Conservation (phyloP, 1,140 invertebrate species). For the Panagrolaimus sp. region DNA sequence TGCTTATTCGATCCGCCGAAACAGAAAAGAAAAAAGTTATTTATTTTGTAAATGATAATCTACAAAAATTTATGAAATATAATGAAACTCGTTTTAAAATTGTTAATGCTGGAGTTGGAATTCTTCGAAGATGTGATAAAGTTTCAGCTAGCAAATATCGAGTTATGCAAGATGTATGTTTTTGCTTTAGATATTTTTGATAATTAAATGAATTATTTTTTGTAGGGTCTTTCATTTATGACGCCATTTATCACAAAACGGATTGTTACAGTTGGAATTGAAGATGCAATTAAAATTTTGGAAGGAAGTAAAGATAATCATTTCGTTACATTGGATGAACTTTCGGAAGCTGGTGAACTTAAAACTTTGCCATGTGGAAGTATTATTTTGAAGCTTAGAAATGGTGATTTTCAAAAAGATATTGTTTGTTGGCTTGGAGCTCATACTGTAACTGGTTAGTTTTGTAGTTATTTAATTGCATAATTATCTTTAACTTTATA, state of each 20-base stretch:
- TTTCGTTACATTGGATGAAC: conserved; percentile 27
- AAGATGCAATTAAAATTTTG: conserved; percentile 26
- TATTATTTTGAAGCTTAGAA: conserved; percentile 21
- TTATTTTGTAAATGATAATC: conserved; percentile 51
- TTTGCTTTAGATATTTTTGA: conserved; percentile 10
- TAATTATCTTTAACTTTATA: no score
- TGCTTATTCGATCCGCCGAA: conserved; percentile 38
- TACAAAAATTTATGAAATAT: conserved; percentile 45
- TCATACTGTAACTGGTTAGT: conserved; percentile 23
- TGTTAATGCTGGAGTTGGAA: conserved; percentile 29
- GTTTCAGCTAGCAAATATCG: conserved; percentile 32
- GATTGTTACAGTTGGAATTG: conserved; percentile 22
- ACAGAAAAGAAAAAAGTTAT: conserved; percentile 44
- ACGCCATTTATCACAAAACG: conserved; percentile 36
- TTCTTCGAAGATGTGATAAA: conserved; percentile 36
- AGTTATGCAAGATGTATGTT: conserved; percentile 41
- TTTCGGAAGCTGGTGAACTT: conserved; percentile 18
- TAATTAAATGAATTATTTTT: neutral
- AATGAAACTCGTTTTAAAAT: conserved; percentile 37
- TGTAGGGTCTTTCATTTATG: conserved; percentile 31
- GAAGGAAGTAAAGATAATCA: conserved; percentile 29
- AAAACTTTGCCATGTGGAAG: conserved; percentile 22
- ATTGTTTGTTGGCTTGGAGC: conserved; percentile 37
- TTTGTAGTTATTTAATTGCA: no score
- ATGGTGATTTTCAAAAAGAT: conserved; percentile 28